phyloP scores from a whole-genome alignment of 2,797 vertebrate genomes.

The Tachyglossus aculeatus region DNA sequence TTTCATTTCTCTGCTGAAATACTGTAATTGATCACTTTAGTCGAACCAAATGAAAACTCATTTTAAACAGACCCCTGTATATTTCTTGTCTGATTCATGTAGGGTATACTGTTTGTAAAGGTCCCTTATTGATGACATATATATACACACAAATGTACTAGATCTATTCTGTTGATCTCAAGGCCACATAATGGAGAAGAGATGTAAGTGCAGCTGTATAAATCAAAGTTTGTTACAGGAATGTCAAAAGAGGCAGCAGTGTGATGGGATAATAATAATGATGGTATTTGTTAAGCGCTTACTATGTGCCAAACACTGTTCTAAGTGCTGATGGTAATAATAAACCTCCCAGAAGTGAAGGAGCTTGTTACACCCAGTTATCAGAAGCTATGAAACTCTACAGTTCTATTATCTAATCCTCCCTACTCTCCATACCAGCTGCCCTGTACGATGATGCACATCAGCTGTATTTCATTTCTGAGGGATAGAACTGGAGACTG shows the following conservation, averaged over 20 bases:
- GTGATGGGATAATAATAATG: constrained; percentile 14
- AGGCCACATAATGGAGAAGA: constrained; percentile 32
- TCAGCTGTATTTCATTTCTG: constrained; percentile 9
- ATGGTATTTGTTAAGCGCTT: too few relatives aligned
- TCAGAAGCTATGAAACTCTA: constrained; percentile 51
- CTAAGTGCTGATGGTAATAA: constrained; percentile 30
- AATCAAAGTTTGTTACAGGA: constrained; percentile 40
- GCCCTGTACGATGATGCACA: neutral
- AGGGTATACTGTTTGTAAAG: constrained; percentile 48
- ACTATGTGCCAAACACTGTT: too few relatives aligned
- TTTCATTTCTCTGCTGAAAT: neutral
- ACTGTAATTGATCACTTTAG: constrained; percentile 30
- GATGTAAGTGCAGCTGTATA: constrained; percentile 3
- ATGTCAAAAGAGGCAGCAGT: constrained; percentile 30
- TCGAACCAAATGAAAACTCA: constrained; percentile 30
- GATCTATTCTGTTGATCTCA: constrained; percentile 6
- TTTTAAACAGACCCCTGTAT: constrained; percentile 15
- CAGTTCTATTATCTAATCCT: constrained; percentile 40
- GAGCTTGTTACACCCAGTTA: constrained; percentile 28
- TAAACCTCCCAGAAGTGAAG: constrained; percentile 51
- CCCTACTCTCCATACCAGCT: constrained; percentile 30
- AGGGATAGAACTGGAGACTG: constrained; percentile 21
- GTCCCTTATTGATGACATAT: constrained; percentile 26
- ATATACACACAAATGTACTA: constrained; percentile 23
- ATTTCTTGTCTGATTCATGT: constrained; percentile 35